Base-by-base conservation (phyloP, 2,113 vertebrate species). In the Cnemophilus loriae region DNA sequence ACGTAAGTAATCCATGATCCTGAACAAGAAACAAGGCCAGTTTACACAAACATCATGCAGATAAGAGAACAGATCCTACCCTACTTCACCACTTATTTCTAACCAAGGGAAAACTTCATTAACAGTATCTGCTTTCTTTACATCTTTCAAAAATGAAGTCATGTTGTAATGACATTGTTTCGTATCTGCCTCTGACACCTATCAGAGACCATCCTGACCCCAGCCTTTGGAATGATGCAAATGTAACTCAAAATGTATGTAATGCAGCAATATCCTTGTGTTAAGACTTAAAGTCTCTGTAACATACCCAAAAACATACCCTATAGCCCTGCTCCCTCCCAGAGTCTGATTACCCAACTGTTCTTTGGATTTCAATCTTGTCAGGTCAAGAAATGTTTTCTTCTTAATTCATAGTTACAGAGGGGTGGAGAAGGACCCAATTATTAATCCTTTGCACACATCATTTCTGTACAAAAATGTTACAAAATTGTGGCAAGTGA, bases 11-110 rank as follows among this genome's bases (percentile, higher is more conserved):
- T 18, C 13, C 32, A 3, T 23, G 39, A 68, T 50, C 35, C 42
- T 8, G 1, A 90, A 56, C 37, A 70, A 42, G 46, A 92, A 85
- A 84, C 88, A 93, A 96, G 94, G 91, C 63, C 82, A 83, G 50
- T 77, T 90, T 84, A 90, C 79, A 86, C 23, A 81, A 92, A 94
- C 44, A 44, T 6, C 30, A 46, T 2, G 2, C 70, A 91, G 90
- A 94, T 77, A 96, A 89, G 21, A 64, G 61, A 93, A 79, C 49
- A 89, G 33, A 86, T 39, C n/a, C 68, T 67, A 57, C 24, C 14
- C 27, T 37, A 15, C 55, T 83, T 57, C 85, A 65, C 42, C 20
- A 35, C 28, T 70, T 89, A 23, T 6, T 90, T 83, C 24, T 83
- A 75, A 81, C 14, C 20, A 44, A 60, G 22, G 17, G 27, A 92